A percentile compares a stretch with the other conserved stretches of the same genome.
phyloP scores from a whole-genome alignment of 2,797 vertebrate genomes.

The Phoxinus dragarum region DNA sequence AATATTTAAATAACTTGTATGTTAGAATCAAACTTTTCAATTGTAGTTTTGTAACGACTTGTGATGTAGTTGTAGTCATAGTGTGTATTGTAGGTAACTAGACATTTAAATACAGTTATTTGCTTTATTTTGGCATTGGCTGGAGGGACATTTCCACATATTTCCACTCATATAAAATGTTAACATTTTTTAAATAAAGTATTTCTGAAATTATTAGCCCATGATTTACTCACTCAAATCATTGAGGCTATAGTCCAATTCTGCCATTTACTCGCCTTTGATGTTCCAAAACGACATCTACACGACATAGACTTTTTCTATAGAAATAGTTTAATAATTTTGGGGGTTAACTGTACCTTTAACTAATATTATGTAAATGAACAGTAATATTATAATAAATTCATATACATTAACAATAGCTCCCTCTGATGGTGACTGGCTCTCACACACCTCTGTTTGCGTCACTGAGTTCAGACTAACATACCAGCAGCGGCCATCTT shows the following conservation, averaged over 20 bases:
- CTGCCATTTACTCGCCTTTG: neutral
- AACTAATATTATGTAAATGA: neutral
- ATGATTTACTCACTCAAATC: no score
- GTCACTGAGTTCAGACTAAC: conserved; percentile 75
- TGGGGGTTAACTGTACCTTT: neutral
- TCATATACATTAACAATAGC: neutral
- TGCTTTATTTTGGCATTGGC: neutral
- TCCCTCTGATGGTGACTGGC: conserved; percentile 37
- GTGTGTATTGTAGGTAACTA: neutral
- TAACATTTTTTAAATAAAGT: neutral
- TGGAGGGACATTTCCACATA: neutral
- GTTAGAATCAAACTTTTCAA: neutral
- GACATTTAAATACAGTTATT: neutral
- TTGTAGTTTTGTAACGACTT: neutral
- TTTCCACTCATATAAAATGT: neutral
- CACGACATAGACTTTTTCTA: neutral
- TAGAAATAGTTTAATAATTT: neutral
- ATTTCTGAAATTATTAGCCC: neutral
- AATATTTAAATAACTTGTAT: conserved; percentile 28
- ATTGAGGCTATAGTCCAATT: neutral
- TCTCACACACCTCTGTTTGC: conserved; percentile 66
- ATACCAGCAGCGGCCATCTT: conserved; percentile 83
- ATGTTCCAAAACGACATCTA: neutral
- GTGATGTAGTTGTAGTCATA: neutral
- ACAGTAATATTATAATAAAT: neutral